phyloP scores from a whole-genome alignment of 2,888 invertebrate species.

The Falcaria lacertinaria region DNA sequence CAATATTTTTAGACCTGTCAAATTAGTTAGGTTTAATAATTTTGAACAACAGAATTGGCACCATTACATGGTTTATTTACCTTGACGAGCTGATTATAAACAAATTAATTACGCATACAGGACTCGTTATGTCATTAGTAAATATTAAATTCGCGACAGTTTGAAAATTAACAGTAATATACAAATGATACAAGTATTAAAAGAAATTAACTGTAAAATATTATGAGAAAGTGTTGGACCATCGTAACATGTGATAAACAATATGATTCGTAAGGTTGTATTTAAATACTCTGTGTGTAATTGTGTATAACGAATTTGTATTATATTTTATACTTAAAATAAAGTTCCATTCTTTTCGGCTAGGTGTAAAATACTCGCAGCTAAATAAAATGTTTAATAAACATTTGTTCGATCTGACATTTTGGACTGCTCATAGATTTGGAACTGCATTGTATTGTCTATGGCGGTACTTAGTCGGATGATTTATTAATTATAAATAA shows the following conservation, averaged over 20 bases:
- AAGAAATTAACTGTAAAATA: slow-evolving; percentile 16
- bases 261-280: slow-evolving; percentile 42
- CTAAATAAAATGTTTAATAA: background rate
- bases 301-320: slow-evolving; percentile 3
- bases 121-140: no score
- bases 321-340: slow-evolving; percentile 3
- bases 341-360: slow-evolving; percentile 1
- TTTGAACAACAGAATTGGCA: no score
- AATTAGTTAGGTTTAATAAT: no score
- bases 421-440: slow-evolving; percentile 6
- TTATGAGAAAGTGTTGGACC: slow-evolving; percentile 39
- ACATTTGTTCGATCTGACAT: slow-evolving; percentile 2
- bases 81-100: no score
- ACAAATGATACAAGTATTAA: background rate
- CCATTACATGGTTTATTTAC: no score
- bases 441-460: no score
- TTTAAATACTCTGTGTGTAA: slow-evolving; percentile 19
- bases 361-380: background rate
- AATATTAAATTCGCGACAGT: no score
- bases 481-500: no score
- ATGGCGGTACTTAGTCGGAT: no score
- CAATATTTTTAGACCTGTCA: no score
- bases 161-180: background rate
- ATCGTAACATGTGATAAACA: slow-evolving; percentile 44
- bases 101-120: no score